phyloP scores from a whole-genome alignment of 2,797 vertebrate genomes.

The Hippocampus kuda region DNA sequence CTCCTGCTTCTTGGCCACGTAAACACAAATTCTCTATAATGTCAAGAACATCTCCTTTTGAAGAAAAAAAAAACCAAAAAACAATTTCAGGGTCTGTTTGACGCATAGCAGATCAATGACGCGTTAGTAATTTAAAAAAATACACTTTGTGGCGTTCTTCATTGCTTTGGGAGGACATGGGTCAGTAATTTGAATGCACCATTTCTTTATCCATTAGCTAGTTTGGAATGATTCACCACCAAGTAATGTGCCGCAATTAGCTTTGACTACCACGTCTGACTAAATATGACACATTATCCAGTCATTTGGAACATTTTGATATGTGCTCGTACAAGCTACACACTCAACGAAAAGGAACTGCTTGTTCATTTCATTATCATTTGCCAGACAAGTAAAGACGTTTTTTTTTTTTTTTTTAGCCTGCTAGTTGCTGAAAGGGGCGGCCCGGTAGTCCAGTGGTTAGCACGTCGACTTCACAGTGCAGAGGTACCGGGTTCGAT shows the following conservation, averaged over 20 bases:
- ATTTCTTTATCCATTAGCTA: no score
- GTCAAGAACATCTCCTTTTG: constrained; percentile 44
- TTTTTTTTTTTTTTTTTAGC: no score
- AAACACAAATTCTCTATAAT: constrained; percentile 41
- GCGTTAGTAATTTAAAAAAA: constrained; percentile 31
- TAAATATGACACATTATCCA: not conserved
- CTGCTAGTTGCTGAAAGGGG: not conserved
- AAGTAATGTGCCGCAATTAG: not conserved
- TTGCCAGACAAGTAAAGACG: no score
- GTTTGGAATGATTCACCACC: no score
- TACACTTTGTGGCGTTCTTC: constrained; percentile 12
- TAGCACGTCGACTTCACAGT: no score
- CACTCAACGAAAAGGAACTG: no score
- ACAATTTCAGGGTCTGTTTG: constrained; percentile 60
- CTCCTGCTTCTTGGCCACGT: constrained; percentile 23
- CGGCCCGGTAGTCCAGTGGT: no score
- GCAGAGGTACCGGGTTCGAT: no score
- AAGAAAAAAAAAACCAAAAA: constrained; percentile 19
- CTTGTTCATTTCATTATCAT: no score
- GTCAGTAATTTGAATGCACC: constrained; percentile 29
- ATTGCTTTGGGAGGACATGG: constrained; percentile 17
- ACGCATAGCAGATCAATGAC: constrained; percentile 32
- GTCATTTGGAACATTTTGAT: not conserved
- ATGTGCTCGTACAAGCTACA: no score
- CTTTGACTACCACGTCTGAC: not conserved